Conservation (phyloP, 2,113 vertebrate species). For the Microcebus griseorufus region DNA sequence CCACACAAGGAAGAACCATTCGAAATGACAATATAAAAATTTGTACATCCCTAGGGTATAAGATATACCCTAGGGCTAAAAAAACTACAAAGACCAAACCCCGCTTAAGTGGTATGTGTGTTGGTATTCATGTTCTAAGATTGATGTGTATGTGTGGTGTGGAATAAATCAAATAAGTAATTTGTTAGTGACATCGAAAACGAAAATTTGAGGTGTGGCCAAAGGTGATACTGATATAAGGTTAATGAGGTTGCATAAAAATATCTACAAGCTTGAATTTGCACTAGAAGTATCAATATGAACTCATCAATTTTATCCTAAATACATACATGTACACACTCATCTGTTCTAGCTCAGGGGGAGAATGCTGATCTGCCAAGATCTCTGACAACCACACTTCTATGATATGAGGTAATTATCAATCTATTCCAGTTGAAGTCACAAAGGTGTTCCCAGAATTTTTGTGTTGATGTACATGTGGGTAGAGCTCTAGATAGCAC, state of each 20-base stretch:
- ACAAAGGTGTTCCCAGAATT: background rate
- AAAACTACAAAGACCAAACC: background rate
- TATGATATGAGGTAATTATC: background rate
- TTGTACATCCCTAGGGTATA: background rate
- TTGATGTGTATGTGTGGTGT: background rate
- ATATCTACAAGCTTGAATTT: background rate
- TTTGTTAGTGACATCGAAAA: background rate
- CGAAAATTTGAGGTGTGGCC: background rate
- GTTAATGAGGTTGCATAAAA: background rate
- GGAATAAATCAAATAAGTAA: background rate
- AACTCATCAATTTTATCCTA: background rate
- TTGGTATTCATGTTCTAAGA: background rate
- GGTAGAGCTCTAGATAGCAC: background rate
- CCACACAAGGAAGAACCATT: background rate
- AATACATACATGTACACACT: background rate
- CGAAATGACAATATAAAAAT: background rate
- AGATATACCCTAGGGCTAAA: background rate
- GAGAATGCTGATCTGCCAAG: background rate
- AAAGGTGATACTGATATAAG: background rate
- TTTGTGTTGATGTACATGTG: background rate
- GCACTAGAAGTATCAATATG: background rate
- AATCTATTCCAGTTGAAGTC: background rate
- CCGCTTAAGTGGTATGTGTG: background rate
- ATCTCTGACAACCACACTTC: background rate
- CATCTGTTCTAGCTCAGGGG: background rate